Base-by-base conservation (phyloP, 2,113 vertebrate species). In the Craseonycteris thonglongyai region DNA sequence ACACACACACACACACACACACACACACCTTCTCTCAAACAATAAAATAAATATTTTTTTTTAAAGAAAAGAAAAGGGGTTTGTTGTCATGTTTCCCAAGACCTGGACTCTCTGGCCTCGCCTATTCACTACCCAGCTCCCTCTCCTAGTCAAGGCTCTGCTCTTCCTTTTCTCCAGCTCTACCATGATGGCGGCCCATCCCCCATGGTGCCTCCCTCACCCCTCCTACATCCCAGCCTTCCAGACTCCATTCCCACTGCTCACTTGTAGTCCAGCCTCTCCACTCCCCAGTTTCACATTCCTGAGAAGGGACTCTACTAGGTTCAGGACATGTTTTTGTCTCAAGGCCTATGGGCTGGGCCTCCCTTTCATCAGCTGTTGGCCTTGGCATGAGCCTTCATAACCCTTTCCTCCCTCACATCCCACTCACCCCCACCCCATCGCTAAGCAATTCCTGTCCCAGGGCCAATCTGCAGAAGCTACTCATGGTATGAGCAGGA, bases 271-370 rank as follows among this genome's bases (percentile, higher is more conserved):
- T 51, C 40, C 54, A 35, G 12, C 22, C 65, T 71, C 14, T 81
- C 26, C 5, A 28, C 68, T 89, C 76, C 76, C 47, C n/a, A 72
- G 45, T 47, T 69, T 59, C 14, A 75, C 45, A 80, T n/a, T 88
- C 58, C 68, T 45, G 21, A 87, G 75, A 56, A 92, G 94, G 35
- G 15, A 92, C 33, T 90, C 72, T 69, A 74, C 42, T 40, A 81
- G 61, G 21, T 63, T 71, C 22, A 14, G 79, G 51, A 42, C 33
- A 7, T 26, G 42, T 69, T 92, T 89, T 21, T 72, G 69, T 16
- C 61, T 21, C 66, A n/a, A 65, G 45, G 8, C 12, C 19, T 47
- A 18, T 15, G 12, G 33, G 33, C 68, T 81, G 11, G 19, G 33
- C 66, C 49, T 91, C 66, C 49, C 40, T 92, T 81, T 35, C n/a